Base-by-base conservation (phyloP, 2,797 vertebrate genomes). In the Mico argentatus region DNA sequence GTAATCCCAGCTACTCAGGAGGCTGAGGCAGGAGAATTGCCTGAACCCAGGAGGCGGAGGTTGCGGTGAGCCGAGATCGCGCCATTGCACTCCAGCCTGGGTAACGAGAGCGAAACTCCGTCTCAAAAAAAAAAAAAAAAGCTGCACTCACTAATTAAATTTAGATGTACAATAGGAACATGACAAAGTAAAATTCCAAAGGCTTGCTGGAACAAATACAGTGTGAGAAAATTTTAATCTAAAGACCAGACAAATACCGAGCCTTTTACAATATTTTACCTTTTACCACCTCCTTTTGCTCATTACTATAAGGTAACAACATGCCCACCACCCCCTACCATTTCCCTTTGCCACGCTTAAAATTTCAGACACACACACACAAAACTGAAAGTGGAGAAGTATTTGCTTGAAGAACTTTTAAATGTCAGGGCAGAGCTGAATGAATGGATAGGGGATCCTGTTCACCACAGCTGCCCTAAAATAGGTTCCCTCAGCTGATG, bases 381-480 rank as follows among this genome's bases (percentile, higher is more conserved):
- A 4, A 72, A 64, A 36, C 61, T 97, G 97, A 97, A 96, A 96
- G 72, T 27, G 0, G 52, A 96, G 24, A 88, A 50, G 9, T 12
- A 73, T 72, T 94, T 2, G 19, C 61, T 76, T 83, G 72, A 20
- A 81, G 48, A 90, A 72, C 67, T 83, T 87, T 75, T 79, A 97
- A 97, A 97, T 94, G 95, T 88, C 96, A 95, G 70, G 15, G 26
- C 87, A 17, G 55, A 33, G 15, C 92, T 41, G 64, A 91, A 97
- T 96, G 96, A 96, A 97, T 67, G 77, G 46, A 44, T 11, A 55
- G 80, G 4, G 6, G 87, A 86, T 79, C 48, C 75, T 55, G 36
- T 77, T 52, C 91, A 24, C 33, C 0, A 44, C 72, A 20, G 59
- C 26, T 33, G 73, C 87, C 88, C 77, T 59, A 91, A 96, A 96